Percentiles rank a stretch among this genome's conserved stretches.
phyloP scores from a whole-genome alignment of 1,140 invertebrate genomes.

The Spodoptera litura region DNA sequence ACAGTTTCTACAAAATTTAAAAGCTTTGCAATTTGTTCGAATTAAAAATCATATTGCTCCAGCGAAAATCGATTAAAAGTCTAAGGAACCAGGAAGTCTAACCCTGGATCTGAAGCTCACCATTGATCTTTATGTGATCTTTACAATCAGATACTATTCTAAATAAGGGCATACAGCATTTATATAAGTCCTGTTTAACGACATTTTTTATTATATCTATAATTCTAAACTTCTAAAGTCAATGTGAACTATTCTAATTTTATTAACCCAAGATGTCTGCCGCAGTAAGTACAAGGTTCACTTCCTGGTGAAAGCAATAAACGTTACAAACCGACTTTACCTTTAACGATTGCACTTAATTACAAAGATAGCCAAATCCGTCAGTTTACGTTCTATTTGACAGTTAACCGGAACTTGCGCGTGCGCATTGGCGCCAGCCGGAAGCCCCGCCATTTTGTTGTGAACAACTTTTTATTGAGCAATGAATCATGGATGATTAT shows the following conservation, averaged over 20 bases:
- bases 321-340: conserved; percentile 17
- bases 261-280: conserved; percentile 1
- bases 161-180: too few species aligned
- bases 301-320: conserved; percentile 11
- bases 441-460: conserved; percentile 51
- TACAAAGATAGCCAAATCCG: conserved; percentile 42
- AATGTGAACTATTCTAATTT: not conserved
- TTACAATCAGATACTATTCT: too few species aligned
- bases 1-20: too few species aligned
- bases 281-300: not conserved
- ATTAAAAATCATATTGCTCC: too few species aligned
- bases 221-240: not conserved
- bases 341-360: conserved; percentile 35
- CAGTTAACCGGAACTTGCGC: conserved; percentile 38
- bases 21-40: too few species aligned
- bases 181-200: too few species aligned
- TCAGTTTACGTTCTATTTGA: conserved; percentile 9
- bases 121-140: too few species aligned
- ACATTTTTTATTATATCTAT: too few species aligned
- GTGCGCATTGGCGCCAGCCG: conserved; percentile 43
- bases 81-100: too few species aligned
- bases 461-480: conserved; percentile 46
- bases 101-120: too few species aligned
- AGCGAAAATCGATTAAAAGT: too few species aligned
- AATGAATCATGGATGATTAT: conserved; percentile 43